Evolutionary conservation across 2,797 vertebrate genomes (phyloP), one percentile per base, ranked within the genome.

Genomic region (Cirrhinus mrigala): DNA sequence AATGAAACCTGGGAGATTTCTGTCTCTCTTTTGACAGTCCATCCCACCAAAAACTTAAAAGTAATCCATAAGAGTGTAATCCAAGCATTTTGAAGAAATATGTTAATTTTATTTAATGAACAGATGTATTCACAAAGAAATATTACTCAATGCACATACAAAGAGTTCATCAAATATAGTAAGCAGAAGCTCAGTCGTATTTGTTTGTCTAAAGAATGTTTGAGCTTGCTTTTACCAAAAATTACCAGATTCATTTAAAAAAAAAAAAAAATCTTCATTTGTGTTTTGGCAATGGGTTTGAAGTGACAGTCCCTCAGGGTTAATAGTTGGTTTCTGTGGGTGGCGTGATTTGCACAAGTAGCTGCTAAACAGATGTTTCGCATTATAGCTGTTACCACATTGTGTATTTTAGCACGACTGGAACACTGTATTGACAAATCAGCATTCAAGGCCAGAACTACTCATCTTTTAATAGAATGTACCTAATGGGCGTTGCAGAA

Each of bases 401-500:
- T 48, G 56, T 60, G 22, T 11, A 48, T 27, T 18, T 8, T 64
- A 27, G 37, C 40, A 64, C n/a, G 8, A 20, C 56, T 79, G 58
- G n/a, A 62, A 46, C 1, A 40, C 77, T 79, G 2, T 79, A 50
- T 64, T 66, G 40, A 64, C 18, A 66, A 66, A 79, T 64, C 78
- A 64, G 60, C 44, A 66, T 66, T 79, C 58, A 66, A 79, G 78
- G 22, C 60, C 60, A 60, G 76, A 44, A 44, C 78, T 79, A 66
- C 44, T 66, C 6, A 12, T 79, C 46, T 66, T 48, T 20, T 69
- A 69, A 54, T 77, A 27, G 64, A 69, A 69, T 46, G 37, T 56
- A 84, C 22, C 64, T 71, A 84, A 84, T 84, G 74, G 60, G 48
- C 82, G 33, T 69, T 33, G 62, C 64, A 2, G 64, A 60, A 69